Base-by-base conservation (phyloP, 2,113 vertebrate genomes). In the Thomomys bottae region DNA sequence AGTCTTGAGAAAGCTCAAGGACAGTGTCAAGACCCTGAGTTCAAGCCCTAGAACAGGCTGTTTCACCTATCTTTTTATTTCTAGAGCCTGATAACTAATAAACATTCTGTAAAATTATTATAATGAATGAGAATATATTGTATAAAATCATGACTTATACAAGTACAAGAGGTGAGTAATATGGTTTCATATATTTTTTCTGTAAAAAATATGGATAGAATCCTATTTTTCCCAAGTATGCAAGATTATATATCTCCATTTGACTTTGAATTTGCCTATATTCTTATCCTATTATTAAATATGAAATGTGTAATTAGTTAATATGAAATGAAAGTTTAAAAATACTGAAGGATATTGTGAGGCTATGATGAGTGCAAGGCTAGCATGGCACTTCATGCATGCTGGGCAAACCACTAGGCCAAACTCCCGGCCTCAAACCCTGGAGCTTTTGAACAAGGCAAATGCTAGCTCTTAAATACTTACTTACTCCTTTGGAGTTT, bases 111-210 rank as follows among this genome's bases (percentile, higher is more conserved):
- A 24, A 80, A 30, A 85, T 88, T 59, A 71, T 59, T 72, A 36
- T 82, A 78, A 67, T 67, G 54, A 78, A 73, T 68, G 32, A 30
- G 21, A 84, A 45, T 73, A 75, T 20, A 68, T 36, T 26, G 45
- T 45, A 82, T 81, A 38, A n/a, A 45, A 30, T 75, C 68, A 49
- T 81, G 21, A 18, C n/a, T 11, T 64, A 8, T 76, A 36, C 40
- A 80, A 36, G 75, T 75, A 30, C 24, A 68, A 91, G 85, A 84
- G 12, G 61, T 77, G 28, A 81, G 10, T 30, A 38, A 49, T 85
- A 93, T 93, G 75, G 5, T 9, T 90, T 85, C 32, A 63, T 38
- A 49, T 49, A 49, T 49, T 49, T 85, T 93, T 82, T 42, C 42
- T 72, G 61, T 36, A 79, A 61, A 72, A 36, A 26, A 14, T 85